Base-by-base conservation (phyloP, 2,797 vertebrate genomes). In the Bovichtus diacanthus region DNA sequence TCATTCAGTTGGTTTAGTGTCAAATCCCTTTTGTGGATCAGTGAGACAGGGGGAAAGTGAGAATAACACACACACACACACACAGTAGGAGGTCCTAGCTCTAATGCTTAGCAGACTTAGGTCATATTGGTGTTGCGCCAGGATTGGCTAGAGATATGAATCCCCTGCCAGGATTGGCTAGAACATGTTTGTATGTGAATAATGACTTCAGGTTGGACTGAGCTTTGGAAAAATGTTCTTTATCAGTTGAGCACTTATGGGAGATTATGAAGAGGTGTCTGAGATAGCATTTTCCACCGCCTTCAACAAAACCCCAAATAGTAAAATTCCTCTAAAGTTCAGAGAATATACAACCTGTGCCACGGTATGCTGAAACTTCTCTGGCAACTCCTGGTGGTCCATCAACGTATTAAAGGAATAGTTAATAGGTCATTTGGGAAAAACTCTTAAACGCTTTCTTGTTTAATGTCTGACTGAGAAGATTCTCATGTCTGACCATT, bases 71-170 rank as follows among this genome's bases (percentile, higher is more conserved):
- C 50, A 70, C 75, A 56, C 67, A 50, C 60, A 73, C 61, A 68
- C 68, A 58, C 78, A 55, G 46, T 80, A 86, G 85, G 87, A 90
- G 90, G 86, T 85, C 81, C 50, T 65, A 46, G 12, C 70, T 81
- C 55, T 91, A 90, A 92, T 92, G 81, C 80, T 88, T 87, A 79
- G 78, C 88, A 91, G 88, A 84, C 87, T 85, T 81, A 82, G 88
- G 84, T 91, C 88, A 90, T 92, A 77, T 74, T 90, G 85, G 78
- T 92, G 71, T 73, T 78, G 66, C 15, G 86, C 93, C 90, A 93
- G 85, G 81, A 90, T 81, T 88, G 88, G 82, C 89, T 87, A 56
- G 65, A 49, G 80, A 84, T 88, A 82, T 75, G 70, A 88, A 84
- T 69, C 70, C 72, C 53, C 77, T 84, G 90, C 87, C 86, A 90